phyloP scores from a whole-genome alignment of 2,888 invertebrate species.

The Adelphocoris suturalis region DNA sequence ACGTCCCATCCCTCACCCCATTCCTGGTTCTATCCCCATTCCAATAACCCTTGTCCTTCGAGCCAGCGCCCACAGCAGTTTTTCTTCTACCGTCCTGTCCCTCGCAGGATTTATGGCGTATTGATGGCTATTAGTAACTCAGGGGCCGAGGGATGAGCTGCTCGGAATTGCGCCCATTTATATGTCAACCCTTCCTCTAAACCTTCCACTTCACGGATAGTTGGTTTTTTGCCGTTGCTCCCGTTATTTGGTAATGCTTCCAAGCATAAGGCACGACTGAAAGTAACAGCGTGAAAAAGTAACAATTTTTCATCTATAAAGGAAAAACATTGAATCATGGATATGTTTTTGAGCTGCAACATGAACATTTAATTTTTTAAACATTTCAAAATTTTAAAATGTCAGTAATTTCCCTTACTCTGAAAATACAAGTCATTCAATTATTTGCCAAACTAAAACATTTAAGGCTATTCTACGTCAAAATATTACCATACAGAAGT shows the following conservation, averaged over 20 bases:
- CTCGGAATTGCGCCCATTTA: slow-evolving; percentile 48
- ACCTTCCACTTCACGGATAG: slow-evolving; percentile 29
- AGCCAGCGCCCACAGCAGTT: slow-evolving; percentile 30
- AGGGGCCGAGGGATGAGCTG: slow-evolving; percentile 40
- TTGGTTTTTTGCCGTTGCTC: slow-evolving; percentile 18
- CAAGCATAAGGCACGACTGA: no score
- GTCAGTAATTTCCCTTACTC: no score
- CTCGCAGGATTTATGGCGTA: slow-evolving; percentile 37
- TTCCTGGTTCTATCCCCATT: neutral
- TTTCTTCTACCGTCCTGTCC: slow-evolving; percentile 40
- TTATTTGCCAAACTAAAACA: no score
- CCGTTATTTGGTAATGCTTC: neutral
- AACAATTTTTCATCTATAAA: no score
- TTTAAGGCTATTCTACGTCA: no score
- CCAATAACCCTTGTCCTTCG: slow-evolving; percentile 42
- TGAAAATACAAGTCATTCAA: no score
- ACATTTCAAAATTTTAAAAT: no score
- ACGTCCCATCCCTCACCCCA: neutral
- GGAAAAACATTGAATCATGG: no score
- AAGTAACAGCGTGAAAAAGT: no score
- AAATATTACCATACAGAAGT: no score
- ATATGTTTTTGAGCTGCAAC: no score
- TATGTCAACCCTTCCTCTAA: slow-evolving; percentile 17
- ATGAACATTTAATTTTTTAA: no score
- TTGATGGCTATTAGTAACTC: slow-evolving; percentile 55